Evolutionary conservation across 1,140 invertebrate genomes (phyloP).

Genomic region (Octopus bimaculoides): DNA sequence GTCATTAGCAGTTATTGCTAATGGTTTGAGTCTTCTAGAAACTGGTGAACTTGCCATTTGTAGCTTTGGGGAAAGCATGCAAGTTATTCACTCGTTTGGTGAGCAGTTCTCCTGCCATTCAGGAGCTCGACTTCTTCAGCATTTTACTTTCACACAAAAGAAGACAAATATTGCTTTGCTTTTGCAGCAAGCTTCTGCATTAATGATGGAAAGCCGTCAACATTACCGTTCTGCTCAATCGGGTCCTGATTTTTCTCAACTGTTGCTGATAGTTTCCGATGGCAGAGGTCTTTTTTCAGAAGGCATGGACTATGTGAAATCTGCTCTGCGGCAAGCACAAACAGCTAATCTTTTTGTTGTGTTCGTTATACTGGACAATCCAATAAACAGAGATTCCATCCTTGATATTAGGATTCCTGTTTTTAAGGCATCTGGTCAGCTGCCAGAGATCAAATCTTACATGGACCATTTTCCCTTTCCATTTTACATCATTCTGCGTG

Average conservation of each 20-base stretch:
- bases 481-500: constrained; percentile 92
- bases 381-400: constrained; percentile 86
- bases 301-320: constrained; percentile 73
- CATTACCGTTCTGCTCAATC: constrained; percentile 30
- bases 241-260: constrained; percentile 63
- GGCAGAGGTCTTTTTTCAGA: constrained; percentile 91
- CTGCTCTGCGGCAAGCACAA: constrained; percentile 76
- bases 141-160: constrained; percentile 60
- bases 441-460: constrained; percentile 70
- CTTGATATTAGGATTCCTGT: constrained; percentile 81
- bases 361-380: constrained; percentile 94
- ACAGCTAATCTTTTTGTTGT: constrained; percentile 86
- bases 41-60: constrained; percentile 87
- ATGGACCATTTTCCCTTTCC: constrained; percentile 97
- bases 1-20: constrained; percentile 86
- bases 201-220: constrained; percentile 45
- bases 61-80: constrained; percentile 79
- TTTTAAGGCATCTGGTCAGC: constrained; percentile 63
- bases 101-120: constrained; percentile 81
- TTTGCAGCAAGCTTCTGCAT: constrained; percentile 69
- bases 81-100: constrained; percentile 80
- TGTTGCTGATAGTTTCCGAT: constrained; percentile 86
- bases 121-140: constrained; percentile 65
- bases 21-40: constrained; percentile 88
- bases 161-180: constrained; percentile 64